Percentiles rank a stretch among this genome's conserved stretches.
phyloP scores from a whole-genome alignment of 1,140 invertebrate genomes.

The Saccostrea echinata region DNA sequence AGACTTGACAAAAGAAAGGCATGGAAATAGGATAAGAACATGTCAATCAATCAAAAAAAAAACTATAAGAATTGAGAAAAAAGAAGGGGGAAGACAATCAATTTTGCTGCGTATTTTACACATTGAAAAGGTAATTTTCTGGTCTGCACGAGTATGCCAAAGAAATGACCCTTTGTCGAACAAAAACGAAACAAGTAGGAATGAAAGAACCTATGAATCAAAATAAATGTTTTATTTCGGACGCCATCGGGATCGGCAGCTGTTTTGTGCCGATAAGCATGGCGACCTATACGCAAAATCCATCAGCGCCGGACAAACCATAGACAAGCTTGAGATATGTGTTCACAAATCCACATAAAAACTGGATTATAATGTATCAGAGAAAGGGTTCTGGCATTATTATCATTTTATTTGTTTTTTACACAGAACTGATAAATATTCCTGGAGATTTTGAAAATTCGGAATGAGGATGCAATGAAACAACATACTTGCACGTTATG shows the following conservation, averaged over 20 bases:
- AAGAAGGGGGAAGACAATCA: not conserved
- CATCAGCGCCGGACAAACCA: not conserved
- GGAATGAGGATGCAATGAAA: too few species aligned
- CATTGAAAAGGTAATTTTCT: conserved; percentile 22
- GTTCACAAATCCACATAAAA: not conserved
- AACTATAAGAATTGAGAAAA: too few species aligned
- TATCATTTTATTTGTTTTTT: too few species aligned
- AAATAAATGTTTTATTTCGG: conserved; percentile 25
- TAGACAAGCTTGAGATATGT: conserved; percentile 2
- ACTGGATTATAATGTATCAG: not conserved
- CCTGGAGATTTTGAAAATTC: too few species aligned
- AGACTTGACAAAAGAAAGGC: not conserved
- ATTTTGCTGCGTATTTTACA: conserved; percentile 21
- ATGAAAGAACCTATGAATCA: conserved; percentile 37
- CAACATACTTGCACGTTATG: too few species aligned
- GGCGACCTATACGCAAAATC: not conserved
- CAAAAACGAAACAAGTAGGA: not conserved
- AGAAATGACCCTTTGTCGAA: conserved; percentile 30
- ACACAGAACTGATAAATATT: too few species aligned
- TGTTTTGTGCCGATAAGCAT: conserved; percentile 28
- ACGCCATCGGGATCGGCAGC: conserved; percentile 10
- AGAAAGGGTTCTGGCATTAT: not conserved
- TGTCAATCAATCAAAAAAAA: not conserved
- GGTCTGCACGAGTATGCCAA: conserved; percentile 21
- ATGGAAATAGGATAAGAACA: not conserved